Evolutionary conservation across 2,888 invertebrate genomes (phyloP).

Genomic region (Eilema caniola): DNA sequence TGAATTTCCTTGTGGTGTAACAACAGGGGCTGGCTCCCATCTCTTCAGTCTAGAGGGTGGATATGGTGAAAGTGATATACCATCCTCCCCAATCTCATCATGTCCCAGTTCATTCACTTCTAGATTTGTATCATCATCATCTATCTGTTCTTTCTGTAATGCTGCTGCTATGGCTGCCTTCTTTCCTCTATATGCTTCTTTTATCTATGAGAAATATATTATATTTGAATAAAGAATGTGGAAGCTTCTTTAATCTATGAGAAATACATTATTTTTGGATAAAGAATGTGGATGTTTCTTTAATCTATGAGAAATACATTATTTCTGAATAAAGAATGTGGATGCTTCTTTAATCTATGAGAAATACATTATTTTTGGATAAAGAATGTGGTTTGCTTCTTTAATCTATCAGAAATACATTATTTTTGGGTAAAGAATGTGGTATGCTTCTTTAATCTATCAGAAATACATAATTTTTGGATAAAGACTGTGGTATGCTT

Average conservation of each 20-base stretch:
- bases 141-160: constrained; percentile 62
- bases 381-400: constrained; percentile 53
- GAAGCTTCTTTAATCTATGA: constrained; percentile 57
- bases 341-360: constrained; percentile 58
- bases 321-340: neutral
- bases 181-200: constrained; percentile 74
- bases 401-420: constrained; percentile 36
- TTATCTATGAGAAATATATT: constrained; percentile 27
- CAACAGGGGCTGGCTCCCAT: constrained; percentile 92
- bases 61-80: constrained; percentile 70
- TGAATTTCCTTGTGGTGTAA: constrained; percentile 89
- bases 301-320: constrained; percentile 24
- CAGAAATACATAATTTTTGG: neutral
- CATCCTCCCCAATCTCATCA: constrained; percentile 69
- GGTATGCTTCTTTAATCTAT: constrained; percentile 57
- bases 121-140: constrained; percentile 73
- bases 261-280: neutral
- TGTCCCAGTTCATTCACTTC: constrained; percentile 74
- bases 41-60: constrained; percentile 84
- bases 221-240: too few species aligned
- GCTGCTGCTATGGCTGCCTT: constrained; percentile 82
- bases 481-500: constrained; percentile 50
- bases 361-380: neutral
- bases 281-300: constrained; percentile 55
- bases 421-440: too few species aligned